phyloP scores from a whole-genome alignment of 2,888 invertebrate genomes.

The Trilocha varians region DNA sequence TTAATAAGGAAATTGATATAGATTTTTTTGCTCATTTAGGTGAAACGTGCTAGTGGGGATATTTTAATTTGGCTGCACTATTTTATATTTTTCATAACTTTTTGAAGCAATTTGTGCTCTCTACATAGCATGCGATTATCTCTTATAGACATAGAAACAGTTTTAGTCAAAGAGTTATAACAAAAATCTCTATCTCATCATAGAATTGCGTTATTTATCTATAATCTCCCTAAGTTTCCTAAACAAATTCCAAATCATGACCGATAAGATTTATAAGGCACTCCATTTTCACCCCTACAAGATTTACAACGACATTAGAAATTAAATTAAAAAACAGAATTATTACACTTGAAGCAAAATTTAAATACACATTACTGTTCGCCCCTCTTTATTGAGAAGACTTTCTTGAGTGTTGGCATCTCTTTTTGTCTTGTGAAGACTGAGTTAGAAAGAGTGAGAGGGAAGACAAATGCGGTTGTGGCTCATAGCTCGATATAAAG shows the following conservation, averaged over 20 bases:
- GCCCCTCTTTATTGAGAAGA: constrained; percentile 69
- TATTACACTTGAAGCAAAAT: constrained; percentile 70
- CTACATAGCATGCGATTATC: too few species aligned
- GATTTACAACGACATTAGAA: constrained; percentile 57
- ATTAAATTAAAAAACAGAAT: constrained; percentile 73
- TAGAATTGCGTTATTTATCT: constrained; percentile 65
- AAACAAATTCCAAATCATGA: constrained; percentile 27
- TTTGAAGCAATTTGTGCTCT: neutral
- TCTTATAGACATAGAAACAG: too few species aligned
- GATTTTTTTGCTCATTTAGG: constrained; percentile 33
- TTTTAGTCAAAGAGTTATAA: too few species aligned
- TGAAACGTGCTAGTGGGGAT: constrained; percentile 3
- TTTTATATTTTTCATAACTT: neutral
- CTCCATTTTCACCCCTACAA: constrained; percentile 34
- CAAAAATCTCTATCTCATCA: constrained; percentile 68
- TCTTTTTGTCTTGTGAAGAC: constrained; percentile 21
- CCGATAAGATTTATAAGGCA: constrained; percentile 33
- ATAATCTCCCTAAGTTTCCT: constrained; percentile 22
- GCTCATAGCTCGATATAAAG: constrained; percentile 69
- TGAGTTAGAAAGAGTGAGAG: constrained; percentile 29
- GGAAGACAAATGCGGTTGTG: constrained; percentile 37
- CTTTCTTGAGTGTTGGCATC: constrained; percentile 45
- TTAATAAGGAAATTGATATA: constrained; percentile 72
- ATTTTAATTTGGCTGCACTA: neutral
- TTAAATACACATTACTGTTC: constrained; percentile 69